Evolutionary conservation across 2,888 invertebrate species (phyloP).

Genomic region (Harpalus rubripes): DNA sequence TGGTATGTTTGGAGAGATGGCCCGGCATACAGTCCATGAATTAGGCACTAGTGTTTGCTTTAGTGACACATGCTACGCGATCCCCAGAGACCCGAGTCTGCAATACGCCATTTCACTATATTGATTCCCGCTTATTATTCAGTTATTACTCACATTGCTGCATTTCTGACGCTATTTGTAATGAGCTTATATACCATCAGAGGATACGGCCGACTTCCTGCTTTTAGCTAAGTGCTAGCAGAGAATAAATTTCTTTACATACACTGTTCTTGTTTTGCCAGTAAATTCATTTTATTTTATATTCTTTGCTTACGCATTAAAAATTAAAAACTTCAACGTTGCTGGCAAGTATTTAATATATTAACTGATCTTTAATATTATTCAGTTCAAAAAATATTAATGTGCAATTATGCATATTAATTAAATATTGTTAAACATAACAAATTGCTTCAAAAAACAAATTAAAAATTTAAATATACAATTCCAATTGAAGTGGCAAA

Average conservation of each 20-base stretch:
- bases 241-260: background rate
- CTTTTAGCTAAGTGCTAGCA: background rate
- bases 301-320: background rate
- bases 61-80: conserved; percentile 34
- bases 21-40: conserved; percentile 26
- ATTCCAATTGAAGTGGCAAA: no score
- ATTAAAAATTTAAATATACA: no score
- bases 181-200: conserved; percentile 16
- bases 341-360: no score
- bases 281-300: background rate
- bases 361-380: no score
- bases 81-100: conserved; percentile 25
- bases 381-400: no score
- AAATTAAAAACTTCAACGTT: background rate
- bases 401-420: no score
- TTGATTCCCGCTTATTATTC: conserved; percentile 42
- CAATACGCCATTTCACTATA: conserved; percentile 46
- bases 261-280: background rate
- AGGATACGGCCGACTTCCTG: conserved; percentile 1
- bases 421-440: no score
- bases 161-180: conserved; percentile 23
- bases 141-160: conserved; percentile 35
- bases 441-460: no score
- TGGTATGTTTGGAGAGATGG: conserved; percentile 21
- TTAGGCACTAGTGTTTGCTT: conserved; percentile 30